Percentiles rank a stretch among this genome's conserved stretches.
phyloP scores from a whole-genome alignment of 2,888 invertebrate species.

The Euspilapteryx auroguttella region DNA sequence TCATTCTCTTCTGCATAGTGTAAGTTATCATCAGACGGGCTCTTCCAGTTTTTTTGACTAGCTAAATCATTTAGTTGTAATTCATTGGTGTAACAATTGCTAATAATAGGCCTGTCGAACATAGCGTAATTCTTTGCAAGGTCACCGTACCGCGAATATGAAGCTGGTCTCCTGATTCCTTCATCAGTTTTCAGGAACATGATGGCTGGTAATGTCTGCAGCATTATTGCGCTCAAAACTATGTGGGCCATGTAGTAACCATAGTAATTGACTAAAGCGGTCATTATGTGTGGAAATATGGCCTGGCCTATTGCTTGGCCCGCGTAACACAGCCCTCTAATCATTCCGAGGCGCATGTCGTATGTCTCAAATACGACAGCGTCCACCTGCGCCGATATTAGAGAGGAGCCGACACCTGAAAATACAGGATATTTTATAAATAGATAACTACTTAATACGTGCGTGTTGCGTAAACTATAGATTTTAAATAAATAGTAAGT shows the following conservation, averaged over 20 bases:
- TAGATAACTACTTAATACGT: too few relatives aligned
- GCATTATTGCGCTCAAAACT: constrained; percentile 32
- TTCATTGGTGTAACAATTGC: constrained; percentile 28
- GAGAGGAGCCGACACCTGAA: constrained; percentile 46
- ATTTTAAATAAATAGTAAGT: background rate
- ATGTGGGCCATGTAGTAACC: constrained; percentile 35
- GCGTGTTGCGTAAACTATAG: too few relatives aligned
- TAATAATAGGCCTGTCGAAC: constrained; percentile 29
- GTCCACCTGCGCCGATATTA: constrained; percentile 49
- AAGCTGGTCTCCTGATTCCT: constrained; percentile 20
- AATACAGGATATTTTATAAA: too few relatives aligned
- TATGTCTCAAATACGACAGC: constrained; percentile 49
- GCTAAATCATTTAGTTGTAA: constrained; percentile 39
- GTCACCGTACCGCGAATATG: constrained; percentile 37
- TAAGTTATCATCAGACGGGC: constrained; percentile 9
- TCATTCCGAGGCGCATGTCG: constrained; percentile 30
- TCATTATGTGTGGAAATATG: constrained; percentile 42
- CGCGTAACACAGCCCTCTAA: constrained; percentile 34
- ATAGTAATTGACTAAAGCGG: constrained; percentile 32
- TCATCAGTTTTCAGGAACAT: constrained; percentile 33
- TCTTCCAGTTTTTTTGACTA: constrained; percentile 42
- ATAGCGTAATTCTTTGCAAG: constrained; percentile 34
- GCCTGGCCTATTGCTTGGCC: constrained; percentile 49
- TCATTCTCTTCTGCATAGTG: constrained; percentile 16
- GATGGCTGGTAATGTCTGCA: constrained; percentile 41